Base-by-base conservation (phyloP, 2,113 vertebrate species). In the Burhinus oedicnemus region DNA sequence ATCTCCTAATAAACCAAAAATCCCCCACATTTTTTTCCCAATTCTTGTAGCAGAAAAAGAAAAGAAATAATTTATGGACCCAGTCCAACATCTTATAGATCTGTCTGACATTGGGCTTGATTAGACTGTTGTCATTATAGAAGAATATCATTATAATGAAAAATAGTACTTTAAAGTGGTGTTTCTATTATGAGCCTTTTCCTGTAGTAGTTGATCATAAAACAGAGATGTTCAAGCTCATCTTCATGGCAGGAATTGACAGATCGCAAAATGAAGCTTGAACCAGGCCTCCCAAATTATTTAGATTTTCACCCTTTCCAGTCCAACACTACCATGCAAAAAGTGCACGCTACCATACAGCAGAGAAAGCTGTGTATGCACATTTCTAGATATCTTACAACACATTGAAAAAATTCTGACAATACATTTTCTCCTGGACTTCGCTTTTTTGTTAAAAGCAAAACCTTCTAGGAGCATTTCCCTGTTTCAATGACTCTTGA, bases 151-250 rank as follows among this genome's bases (percentile, higher is more conserved):
- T 93, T 74, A 77, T 36, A 68, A 58, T 61, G 75, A 96, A 93
- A 87, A 93, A 91, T 49, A 90, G 57, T 85, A 78, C n/a, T 70
- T 81, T 68, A 78, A 94, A 96, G 55, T 69, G 18, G 9, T 74
- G 23, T 27, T 71, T 90, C 84, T 65, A 66, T 91, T 87, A 87
- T 57, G 27, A 92, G 44, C 36, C 75, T 25, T 84, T 90, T 89
- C 57, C 61, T 88, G 40, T 52, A 40, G 34, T 44, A 86, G 78
- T 7, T 87, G 58, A 88, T 91, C 61, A 85, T 90, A 95, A 96
- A 97, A 74, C 8, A 89, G 58, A 93, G 12, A 52, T 60, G 20
- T 84, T 89, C 54, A n/a, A 47, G 23, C 12, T 71, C 54, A 68
- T 65, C 44, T 52, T 91, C 21, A 58, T 83, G 60, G 75, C 54